These are phyloP conservation scores for Atrichornis clamosus DNA, from an alignment of 2,113 vertebrate genomes.

Conservation along the genomic window DNA sequence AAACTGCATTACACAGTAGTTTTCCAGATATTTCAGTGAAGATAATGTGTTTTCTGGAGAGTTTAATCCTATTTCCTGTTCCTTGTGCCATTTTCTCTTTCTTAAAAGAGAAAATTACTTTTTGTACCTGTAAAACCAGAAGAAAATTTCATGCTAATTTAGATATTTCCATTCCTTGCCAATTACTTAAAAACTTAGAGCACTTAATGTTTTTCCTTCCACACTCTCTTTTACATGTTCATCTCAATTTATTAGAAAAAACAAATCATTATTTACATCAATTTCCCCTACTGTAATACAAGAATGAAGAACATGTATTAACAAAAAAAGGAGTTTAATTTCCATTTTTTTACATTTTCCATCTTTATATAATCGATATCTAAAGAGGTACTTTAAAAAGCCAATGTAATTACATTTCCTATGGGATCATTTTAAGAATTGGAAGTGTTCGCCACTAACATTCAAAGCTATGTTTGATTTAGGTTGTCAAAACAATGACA, in stretches of 20 bases:
- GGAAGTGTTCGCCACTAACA: background rate
- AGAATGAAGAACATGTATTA: accelerated
- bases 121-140: background rate
- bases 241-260: background rate
- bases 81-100: background rate
- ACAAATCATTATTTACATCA: background rate
- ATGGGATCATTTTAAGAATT: background rate
- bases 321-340: background rate
- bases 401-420: background rate
- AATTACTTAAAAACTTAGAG: background rate
- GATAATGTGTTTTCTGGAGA: background rate
- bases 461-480: background rate
- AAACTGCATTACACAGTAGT: background rate
- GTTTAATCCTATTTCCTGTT: background rate
- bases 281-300: background rate
- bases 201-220: background rate
- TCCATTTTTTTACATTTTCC: background rate
- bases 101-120: background rate
- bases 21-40: background rate
- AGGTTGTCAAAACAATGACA: background rate
- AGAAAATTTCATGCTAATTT: background rate
- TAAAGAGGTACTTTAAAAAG: background rate
- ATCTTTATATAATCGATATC: background rate
- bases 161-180: background rate
- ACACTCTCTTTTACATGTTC: background rate